Percentiles rank a stretch among this genome's conserved stretches.
phyloP scores from a whole-genome alignment of 2,113 vertebrate species.

The Barnardius zonarius region DNA sequence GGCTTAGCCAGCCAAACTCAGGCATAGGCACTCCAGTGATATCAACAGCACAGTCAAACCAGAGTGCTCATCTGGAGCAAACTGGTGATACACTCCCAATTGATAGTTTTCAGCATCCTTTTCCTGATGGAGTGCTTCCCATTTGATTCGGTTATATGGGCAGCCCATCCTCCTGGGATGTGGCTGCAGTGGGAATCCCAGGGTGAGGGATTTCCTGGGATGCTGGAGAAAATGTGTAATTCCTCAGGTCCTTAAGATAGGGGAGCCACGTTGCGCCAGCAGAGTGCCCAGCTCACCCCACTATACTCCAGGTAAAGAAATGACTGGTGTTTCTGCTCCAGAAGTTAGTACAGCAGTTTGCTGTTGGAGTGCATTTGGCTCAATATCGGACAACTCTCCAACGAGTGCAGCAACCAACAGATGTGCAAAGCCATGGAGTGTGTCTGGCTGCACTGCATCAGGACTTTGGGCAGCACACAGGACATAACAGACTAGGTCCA shows the following conservation, averaged over 20 bases:
- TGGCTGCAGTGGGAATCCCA: background rate
- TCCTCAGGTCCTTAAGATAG: background rate
- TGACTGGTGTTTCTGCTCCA: background rate
- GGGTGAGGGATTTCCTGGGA: background rate
- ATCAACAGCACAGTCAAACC: background rate
- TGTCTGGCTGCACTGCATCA: background rate
- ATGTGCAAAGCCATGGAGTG: background rate
- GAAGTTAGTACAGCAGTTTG: background rate
- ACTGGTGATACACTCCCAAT: background rate
- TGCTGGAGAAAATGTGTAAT: background rate
- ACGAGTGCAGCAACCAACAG: background rate
- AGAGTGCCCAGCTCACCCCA: background rate
- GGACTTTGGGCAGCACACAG: background rate
- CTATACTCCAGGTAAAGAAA: background rate
- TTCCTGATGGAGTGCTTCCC: background rate
- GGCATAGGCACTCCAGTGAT: fast-evolving
- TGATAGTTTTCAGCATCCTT: background rate
- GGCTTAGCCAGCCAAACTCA: background rate
- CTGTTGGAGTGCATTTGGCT: background rate
- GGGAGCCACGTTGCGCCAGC: background rate
- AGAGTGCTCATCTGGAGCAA: background rate
- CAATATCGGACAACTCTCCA: background rate
- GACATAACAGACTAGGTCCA: background rate
- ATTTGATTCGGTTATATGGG: background rate
- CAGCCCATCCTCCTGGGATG: background rate